Conservation (phyloP, 1,140 invertebrate species). For the Phocides pigmalion region DNA sequence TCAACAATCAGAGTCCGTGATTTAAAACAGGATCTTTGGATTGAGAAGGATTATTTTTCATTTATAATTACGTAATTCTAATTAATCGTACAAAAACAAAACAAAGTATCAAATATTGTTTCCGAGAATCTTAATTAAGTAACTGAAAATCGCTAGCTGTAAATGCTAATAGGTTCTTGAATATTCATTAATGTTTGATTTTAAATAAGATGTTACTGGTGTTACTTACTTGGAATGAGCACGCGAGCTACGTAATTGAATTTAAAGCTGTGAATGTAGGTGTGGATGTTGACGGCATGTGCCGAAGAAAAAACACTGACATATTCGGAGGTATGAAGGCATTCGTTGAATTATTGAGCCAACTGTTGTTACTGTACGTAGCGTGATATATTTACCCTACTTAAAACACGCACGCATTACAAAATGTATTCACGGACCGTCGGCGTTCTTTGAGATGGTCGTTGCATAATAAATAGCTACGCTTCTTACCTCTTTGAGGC, state of each 20-base stretch:
- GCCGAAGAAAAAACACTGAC: not conserved
- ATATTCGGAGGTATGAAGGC: not conserved
- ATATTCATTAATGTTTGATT: no score
- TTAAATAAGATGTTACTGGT: not conserved
- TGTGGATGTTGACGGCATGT: not conserved
- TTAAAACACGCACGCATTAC: conserved; percentile 29
- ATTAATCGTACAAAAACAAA: no score
- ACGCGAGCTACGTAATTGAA: not conserved
- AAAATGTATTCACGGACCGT: not conserved
- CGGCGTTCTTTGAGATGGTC: conserved; percentile 3
- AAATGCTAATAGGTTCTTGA: no score
- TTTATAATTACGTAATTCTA: no score
- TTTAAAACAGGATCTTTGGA: no score
- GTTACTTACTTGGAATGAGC: not conserved
- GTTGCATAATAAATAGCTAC: not conserved
- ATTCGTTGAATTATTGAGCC: conserved; percentile 1
- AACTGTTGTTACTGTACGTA: not conserved
- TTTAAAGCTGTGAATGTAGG: not conserved
- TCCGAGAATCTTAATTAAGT: no score
- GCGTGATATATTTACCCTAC: conserved; percentile 38
- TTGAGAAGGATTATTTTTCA: no score
- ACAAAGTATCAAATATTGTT: no score
- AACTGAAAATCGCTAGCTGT: no score
- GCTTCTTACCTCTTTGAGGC: not conserved
- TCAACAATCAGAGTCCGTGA: no score